phyloP scores from a whole-genome alignment of 2,888 invertebrate genomes.

The Tenthredo mesomela region DNA sequence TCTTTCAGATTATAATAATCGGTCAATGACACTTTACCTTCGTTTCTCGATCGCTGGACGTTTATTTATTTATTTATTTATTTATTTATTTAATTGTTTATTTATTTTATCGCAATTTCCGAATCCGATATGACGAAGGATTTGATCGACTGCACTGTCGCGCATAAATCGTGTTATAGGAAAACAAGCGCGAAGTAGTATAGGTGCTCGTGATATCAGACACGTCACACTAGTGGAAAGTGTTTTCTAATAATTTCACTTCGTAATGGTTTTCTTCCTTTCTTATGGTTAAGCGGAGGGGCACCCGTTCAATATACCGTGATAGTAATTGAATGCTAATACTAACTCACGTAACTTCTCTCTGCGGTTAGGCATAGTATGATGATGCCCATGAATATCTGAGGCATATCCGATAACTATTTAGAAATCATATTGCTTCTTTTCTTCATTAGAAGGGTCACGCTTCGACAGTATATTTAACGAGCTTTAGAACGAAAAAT shows the following conservation, averaged over 20 bases:
- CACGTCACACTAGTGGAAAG: conserved; percentile 50
- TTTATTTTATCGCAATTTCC: too few relatives aligned
- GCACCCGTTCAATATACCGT: conserved; percentile 1
- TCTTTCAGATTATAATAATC: background rate
- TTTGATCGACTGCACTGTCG: background rate
- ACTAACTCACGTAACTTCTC: conserved; percentile 15
- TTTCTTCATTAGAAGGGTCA: conserved; percentile 9
- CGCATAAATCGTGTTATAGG: background rate
- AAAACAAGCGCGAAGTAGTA: background rate
- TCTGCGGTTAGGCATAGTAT: background rate
- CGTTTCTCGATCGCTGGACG: background rate
- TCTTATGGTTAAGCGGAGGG: conserved; percentile 1
- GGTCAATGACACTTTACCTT: background rate
- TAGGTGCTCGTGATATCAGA: background rate
- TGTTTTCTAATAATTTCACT: conserved; percentile 60
- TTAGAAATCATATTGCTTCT: conserved; percentile 15
- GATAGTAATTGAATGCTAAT: conserved; percentile 40
- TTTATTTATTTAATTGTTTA: background rate
- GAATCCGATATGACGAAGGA: too few relatives aligned
- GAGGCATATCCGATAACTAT: conserved; percentile 20
- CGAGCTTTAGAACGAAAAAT: conserved; percentile 4
- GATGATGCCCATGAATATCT: background rate
- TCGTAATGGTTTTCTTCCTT: conserved; percentile 55
- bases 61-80: background rate
- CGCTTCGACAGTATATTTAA: conserved; percentile 20